Evolutionary conservation across 2,113 vertebrate genomes (phyloP).

Genomic region (Trinectes maculatus): DNA sequence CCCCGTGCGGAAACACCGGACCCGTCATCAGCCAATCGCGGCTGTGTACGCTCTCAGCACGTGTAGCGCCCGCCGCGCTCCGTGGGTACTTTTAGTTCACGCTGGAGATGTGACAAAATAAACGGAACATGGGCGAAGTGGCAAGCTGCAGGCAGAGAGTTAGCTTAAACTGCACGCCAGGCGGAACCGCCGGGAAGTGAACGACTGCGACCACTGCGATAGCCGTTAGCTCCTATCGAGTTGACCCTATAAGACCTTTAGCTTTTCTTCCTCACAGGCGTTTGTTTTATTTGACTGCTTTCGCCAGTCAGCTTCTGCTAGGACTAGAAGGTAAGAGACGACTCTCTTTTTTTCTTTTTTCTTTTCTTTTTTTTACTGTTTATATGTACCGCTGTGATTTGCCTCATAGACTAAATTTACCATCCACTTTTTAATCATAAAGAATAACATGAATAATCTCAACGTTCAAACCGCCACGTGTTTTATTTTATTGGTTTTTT

Average conservation of each 20-base stretch:
- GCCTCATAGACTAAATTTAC: too few species aligned
- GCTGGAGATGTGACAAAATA: slow-evolving; percentile 16
- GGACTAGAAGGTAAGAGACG: slow-evolving; percentile 24
- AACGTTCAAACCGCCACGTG: too few species aligned
- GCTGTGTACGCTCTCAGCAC: slow-evolving; percentile 39
- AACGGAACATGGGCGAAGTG: slow-evolving; percentile 2
- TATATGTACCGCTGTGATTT: too few species aligned
- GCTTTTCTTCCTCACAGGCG: neutral
- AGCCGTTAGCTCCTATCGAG: neutral
- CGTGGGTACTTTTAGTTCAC: slow-evolving; percentile 30
- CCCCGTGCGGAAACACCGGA: slow-evolving; percentile 33
- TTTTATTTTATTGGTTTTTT: too few species aligned
- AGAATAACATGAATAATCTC: too few species aligned
- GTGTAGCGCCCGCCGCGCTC: slow-evolving; percentile 55
- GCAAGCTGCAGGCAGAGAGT: neutral
- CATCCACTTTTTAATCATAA: too few species aligned
- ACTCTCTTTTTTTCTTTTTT: neutral
- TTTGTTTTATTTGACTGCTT: neutral
- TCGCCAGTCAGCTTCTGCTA: neutral
- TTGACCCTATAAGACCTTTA: neutral
- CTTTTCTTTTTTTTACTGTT: neutral
- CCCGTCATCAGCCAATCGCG: slow-evolving; percentile 43
- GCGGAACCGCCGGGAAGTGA: neutral
- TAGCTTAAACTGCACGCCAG: neutral
- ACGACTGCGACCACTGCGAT: too few species aligned